Conservation (phyloP, 2,113 vertebrate species). For the Pteropus alecto region DNA sequence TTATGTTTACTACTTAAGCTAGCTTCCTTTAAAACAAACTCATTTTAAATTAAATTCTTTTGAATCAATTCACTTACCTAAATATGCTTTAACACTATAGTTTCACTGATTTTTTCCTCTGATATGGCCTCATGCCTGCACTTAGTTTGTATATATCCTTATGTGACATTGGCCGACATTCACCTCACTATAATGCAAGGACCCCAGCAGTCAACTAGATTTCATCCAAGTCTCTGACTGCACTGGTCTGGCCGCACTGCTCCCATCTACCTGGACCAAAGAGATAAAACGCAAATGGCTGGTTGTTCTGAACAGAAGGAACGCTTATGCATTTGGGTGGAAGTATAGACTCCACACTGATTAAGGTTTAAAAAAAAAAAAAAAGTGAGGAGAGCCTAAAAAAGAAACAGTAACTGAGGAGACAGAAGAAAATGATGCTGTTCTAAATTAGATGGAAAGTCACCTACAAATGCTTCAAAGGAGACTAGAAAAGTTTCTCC, state of each 20-base stretch:
- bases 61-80: neutral
- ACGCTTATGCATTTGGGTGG: neutral
- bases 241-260: neutral
- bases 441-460: neutral
- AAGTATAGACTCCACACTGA: neutral
- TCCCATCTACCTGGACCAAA: slow-evolving; percentile 13
- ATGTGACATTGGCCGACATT: neutral
- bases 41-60: neutral
- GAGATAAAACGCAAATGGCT: neutral
- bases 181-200: neutral
- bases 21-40: neutral
- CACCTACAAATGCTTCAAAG: neutral
- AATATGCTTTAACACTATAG: neutral
- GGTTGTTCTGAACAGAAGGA: slow-evolving; percentile 1
- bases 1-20: neutral
- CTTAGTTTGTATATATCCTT: neutral
- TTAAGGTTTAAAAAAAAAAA: neutral
- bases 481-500: neutral
- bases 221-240: slow-evolving; percentile 12
- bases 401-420: neutral
- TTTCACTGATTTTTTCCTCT: neutral
- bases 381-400: neutral
- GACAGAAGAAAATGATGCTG: neutral
- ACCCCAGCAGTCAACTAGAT: neutral
- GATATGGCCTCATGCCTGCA: neutral